Evolutionary conservation across 2,113 vertebrate genomes (phyloP), one percentile per base, ranked within the genome.

Genomic region (Salminus brasiliensis): DNA sequence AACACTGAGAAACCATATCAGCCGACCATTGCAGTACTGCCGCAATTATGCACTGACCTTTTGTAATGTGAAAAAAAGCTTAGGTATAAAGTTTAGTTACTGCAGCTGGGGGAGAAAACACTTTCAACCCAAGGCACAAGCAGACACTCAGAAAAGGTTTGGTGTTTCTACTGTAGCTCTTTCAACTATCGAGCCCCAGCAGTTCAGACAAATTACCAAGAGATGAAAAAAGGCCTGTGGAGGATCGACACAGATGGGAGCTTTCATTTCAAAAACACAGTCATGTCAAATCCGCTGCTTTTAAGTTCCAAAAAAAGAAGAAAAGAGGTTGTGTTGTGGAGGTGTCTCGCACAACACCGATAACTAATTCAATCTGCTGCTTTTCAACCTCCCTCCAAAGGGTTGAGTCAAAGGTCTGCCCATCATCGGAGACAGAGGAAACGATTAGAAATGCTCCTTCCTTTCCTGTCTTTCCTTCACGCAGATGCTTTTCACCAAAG

Each of bases 351-450:
- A 52, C 27, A 45, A 62, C 41, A 34, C 65, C 41, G 32, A 23
- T 49, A 74, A 45, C 25, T 74, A 67, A 70, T 81, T 63, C 43
- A 30, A 52, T 43, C 74, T 55, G 36, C 8, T 41, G 66, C 59
- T 71, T 81, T 76, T 72, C 79, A 78, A 69, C 49, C 57, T 72
- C 11, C 53, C 16, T 63, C 57, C 39, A 25, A 83, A 78, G 72
- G 78, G 74, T 81, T 78, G 65, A 71, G n/a, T 83, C 66, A 85
- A 81, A 82, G 70, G 65, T 80, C 71, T 39, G 71, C 80, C 36
- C 52, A 74, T 83, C 65, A 83, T 81, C 72, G 7, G 34, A 78
- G 43, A 81, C 12, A 49, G 53, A 72, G 75, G 67, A 74, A 80
- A 77, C 74, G 72, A 77, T 82, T 71, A 67, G 75, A 82, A 57